Percentiles rank a stretch among this genome's conserved stretches.
phyloP scores from a whole-genome alignment of 2,888 invertebrate genomes.

The Cylindroiulus punctatus region DNA sequence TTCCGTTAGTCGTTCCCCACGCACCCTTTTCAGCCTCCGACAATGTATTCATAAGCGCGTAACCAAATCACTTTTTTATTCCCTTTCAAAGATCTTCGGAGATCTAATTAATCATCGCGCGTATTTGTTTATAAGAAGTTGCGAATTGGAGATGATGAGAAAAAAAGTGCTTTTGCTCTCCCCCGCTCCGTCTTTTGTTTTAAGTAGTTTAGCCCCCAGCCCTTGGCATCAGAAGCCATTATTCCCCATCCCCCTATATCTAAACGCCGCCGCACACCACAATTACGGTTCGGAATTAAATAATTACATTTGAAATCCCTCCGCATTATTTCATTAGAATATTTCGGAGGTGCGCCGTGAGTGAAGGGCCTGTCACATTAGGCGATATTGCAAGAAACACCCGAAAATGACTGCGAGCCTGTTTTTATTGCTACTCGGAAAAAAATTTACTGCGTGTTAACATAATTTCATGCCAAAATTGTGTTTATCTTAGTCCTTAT shows the following conservation, averaged over 20 bases:
- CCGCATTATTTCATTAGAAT: conserved; percentile 52
- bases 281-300: conserved; percentile 46
- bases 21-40: too few relatives aligned
- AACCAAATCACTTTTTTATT: neutral
- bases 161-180: neutral
- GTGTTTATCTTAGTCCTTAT: conserved; percentile 42
- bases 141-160: neutral
- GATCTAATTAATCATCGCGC: neutral
- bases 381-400: conserved; percentile 20
- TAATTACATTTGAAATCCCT: conserved; percentile 51
- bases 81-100: neutral
- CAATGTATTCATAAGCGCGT: too few relatives aligned
- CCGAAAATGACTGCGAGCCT: conserved; percentile 46
- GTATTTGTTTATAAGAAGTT: conserved; percentile 27
- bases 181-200: neutral
- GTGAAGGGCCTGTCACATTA: conserved; percentile 20
- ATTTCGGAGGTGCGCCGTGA: conserved; percentile 13
- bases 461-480: conserved; percentile 17
- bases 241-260: neutral
- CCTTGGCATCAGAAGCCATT: neutral
- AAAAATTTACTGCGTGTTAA: conserved; percentile 51
- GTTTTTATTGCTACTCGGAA: conserved; percentile 50
- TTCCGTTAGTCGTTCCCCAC: too few relatives aligned
- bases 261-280: conserved; percentile 9
- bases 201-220: conserved; percentile 4